Evolutionary conservation across 2,113 vertebrate genomes (phyloP).

Genomic region (Nymphicus hollandicus): DNA sequence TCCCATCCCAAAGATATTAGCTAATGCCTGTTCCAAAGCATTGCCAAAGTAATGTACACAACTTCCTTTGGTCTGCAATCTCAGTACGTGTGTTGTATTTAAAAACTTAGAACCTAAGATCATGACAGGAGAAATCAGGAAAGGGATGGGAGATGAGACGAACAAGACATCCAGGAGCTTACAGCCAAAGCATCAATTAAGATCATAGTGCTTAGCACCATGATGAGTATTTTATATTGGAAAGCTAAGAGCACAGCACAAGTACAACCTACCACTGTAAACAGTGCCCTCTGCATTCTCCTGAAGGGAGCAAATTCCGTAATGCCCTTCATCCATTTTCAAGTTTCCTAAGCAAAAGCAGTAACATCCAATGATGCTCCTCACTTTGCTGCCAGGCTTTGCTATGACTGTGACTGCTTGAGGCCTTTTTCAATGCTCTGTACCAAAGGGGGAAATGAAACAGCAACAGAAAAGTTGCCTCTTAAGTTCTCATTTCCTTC

Average conservation of each 20-base stretch:
- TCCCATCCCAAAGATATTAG: background rate
- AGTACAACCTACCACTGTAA: background rate
- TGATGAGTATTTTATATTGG: background rate
- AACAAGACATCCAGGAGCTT: background rate
- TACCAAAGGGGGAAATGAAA: background rate
- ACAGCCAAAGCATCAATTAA: background rate
- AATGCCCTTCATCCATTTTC: background rate
- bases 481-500: background rate
- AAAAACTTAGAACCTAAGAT: background rate
- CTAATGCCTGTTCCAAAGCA: background rate
- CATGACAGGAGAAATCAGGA: background rate
- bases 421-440: background rate
- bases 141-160: background rate
- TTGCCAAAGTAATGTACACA: background rate
- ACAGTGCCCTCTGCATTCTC: background rate
- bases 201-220: fast-evolving
- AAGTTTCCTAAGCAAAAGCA: background rate
- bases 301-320: background rate
- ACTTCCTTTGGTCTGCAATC: background rate
- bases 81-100: background rate
- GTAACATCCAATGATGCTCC: background rate
- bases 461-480: background rate
- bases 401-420: background rate
- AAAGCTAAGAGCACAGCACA: background rate
- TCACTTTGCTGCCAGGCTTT: background rate